A percentile compares a stretch with the other conserved stretches of the same genome.
Evolutionary conservation across 2,797 vertebrate genomes (phyloP).

Genomic region (Todus mexicanus): DNA sequence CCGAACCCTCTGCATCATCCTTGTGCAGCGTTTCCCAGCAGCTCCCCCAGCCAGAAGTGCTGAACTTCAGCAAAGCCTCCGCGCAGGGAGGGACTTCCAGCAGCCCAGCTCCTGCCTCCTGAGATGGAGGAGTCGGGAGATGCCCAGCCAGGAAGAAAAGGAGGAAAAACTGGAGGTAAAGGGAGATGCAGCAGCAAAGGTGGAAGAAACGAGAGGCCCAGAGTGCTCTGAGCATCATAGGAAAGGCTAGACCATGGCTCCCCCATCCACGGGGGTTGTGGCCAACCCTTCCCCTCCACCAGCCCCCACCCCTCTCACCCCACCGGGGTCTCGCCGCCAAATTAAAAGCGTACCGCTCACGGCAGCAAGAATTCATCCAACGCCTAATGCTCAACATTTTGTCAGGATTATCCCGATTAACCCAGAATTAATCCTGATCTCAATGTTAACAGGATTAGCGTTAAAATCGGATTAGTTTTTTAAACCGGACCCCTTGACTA

Average conservation of each 20-base stretch:
- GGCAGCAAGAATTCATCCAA: constrained; percentile 31
- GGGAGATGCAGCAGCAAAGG: not conserved
- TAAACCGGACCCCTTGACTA: constrained; percentile 30
- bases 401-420: constrained; percentile 75
- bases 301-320: not conserved
- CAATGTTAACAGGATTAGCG: constrained; percentile 67
- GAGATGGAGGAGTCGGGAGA: fast-evolving
- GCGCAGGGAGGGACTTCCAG: not conserved
- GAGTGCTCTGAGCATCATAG: not conserved
- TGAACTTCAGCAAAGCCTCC: not conserved
- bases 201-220: not conserved
- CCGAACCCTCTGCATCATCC: not conserved
- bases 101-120: not conserved
- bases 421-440: constrained; percentile 71
- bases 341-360: not conserved
- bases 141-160: not conserved
- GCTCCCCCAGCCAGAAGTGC: not conserved
- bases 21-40: not conserved
- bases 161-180: not conserved
- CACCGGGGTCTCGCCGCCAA: not conserved
- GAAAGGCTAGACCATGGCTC: not conserved
- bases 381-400: constrained; percentile 50
- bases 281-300: not conserved
- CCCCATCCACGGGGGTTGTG: not conserved
- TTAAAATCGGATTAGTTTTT: constrained; percentile 58